Evolutionary conservation across 2,888 invertebrate genomes (phyloP), one percentile per base, ranked within the genome.

Genomic region (Griposia aprilina): DNA sequence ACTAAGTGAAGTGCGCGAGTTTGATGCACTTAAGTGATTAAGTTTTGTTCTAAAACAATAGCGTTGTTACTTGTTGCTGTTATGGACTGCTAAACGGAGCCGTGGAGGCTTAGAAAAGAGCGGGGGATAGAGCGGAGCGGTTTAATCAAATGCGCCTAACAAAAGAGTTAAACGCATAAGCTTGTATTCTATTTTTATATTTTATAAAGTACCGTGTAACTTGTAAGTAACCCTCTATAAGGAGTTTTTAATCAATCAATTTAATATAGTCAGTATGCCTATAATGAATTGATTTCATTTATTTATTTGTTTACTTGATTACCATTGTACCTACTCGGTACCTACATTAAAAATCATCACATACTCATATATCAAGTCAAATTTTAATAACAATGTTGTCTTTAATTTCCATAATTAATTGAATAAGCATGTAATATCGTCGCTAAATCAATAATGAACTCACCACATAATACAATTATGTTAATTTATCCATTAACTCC

Each of bases 11-110:
- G 48, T 63, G 65, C 63, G 41, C 55, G 59, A 78, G 45, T 70
- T 70, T 71, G 70, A 84, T 85, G 75, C 85, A 73, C 62, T 69
- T 70, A 78, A 57, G 26, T 82, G 75, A 84, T 84, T 67, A 70
- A 70, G 17, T 69, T 59, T 23, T 10, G 15, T n/a, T 26, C 23
- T 78, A 45, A 78, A 63, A 84, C 84, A 82, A 84, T 82, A 48
- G 75, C 11, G 57, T 74, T 52, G 30, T 67, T 74, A 76, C 65
- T 63, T 70, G 60, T 60, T 60, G 59, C 36, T 50, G 55, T 52
- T 79, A 68, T 60, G 67, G 41, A 15, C 63, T 62, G 74, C 50
- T 73, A 52, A 76, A 76, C 55, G 55, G 26, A 50, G 59, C n/a
- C 20, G 8, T 71, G 15, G 30, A 0, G 48, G 74, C 76, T 74